phyloP scores from a whole-genome alignment of 2,888 invertebrate species.

The Hoplodrina ambigua region DNA sequence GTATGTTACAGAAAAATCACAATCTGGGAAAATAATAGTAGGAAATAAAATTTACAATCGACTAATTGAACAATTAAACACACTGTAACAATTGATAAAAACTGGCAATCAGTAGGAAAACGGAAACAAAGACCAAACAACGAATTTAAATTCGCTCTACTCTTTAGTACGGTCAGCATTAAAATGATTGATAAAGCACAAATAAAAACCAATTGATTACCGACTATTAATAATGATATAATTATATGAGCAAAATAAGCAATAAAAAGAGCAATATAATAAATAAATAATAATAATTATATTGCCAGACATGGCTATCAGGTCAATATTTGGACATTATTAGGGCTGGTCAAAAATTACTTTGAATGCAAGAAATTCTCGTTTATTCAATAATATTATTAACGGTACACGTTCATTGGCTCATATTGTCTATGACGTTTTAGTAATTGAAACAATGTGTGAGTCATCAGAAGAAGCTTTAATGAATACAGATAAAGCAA shows the following conservation, averaged over 20 bases:
- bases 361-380: background rate
- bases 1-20: slow-evolving; percentile 9
- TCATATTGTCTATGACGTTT: slow-evolving; percentile 23
- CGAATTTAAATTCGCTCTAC: slow-evolving; percentile 12
- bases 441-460: slow-evolving; percentile 24
- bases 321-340: background rate
- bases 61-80: slow-evolving; percentile 30
- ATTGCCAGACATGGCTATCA: background rate
- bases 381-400: slow-evolving; percentile 17
- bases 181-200: background rate
- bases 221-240: no score
- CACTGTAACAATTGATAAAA: slow-evolving; percentile 39
- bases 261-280: no score
- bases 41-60: slow-evolving; percentile 14
- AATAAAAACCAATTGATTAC: background rate
- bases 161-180: background rate
- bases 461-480: slow-evolving; percentile 31
- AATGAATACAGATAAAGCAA: slow-evolving; percentile 8
- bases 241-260: no score
- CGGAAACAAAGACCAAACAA: slow-evolving; percentile 18
- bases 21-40: slow-evolving; percentile 1
- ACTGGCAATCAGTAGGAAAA: slow-evolving; percentile 25
- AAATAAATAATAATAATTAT: no score
- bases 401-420: background rate
- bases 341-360: background rate